Percentiles rank a stretch among this genome's conserved stretches.
phyloP scores from a whole-genome alignment of 2,888 invertebrate species.

The Cylindroiulus punctatus region DNA sequence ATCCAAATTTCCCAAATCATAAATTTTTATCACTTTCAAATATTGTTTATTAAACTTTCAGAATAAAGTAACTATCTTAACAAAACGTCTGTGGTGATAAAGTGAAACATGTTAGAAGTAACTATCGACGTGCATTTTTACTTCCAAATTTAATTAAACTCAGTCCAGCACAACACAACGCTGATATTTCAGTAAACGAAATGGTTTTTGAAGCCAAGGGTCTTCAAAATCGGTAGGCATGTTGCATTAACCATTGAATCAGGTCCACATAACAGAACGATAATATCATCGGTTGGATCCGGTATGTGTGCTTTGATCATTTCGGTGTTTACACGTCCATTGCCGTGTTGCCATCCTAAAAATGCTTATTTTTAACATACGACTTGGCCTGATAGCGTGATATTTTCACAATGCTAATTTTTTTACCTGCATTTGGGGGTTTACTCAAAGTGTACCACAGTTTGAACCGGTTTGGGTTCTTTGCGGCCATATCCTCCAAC shows the following conservation, averaged over 20 bases:
- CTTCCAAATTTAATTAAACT: too few relatives aligned
- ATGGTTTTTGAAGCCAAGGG: conserved; percentile 83
- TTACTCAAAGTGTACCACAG: conserved; percentile 96
- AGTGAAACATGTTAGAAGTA: too few relatives aligned
- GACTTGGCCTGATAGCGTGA: too few relatives aligned
- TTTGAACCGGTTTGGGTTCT: conserved; percentile 82
- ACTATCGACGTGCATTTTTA: too few relatives aligned
- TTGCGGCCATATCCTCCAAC: conserved; percentile 79
- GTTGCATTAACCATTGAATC: conserved; percentile 97
- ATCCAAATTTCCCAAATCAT: too few relatives aligned
- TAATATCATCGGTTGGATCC: conserved; percentile 79
- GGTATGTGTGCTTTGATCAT: conserved; percentile 89
- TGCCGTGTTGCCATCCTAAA: conserved; percentile 88
- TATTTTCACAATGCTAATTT: conserved; percentile 62
- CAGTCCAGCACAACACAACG: too few relatives aligned
- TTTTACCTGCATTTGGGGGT: conserved; percentile 82
- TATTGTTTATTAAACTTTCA: too few relatives aligned
- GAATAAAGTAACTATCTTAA: too few relatives aligned
- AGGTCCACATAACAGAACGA: conserved; percentile 96
- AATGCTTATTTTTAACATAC: too few relatives aligned
- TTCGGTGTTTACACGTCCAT: conserved; percentile 89
- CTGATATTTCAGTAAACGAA: conserved; percentile 92
- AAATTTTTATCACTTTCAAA: too few relatives aligned
- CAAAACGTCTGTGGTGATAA: too few relatives aligned
- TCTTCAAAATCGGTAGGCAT: conserved; percentile 90